These are phyloP conservation scores for Andrena dorsata DNA, from an alignment of 2,888 invertebrate species.

Conservation along the genomic window DNA sequence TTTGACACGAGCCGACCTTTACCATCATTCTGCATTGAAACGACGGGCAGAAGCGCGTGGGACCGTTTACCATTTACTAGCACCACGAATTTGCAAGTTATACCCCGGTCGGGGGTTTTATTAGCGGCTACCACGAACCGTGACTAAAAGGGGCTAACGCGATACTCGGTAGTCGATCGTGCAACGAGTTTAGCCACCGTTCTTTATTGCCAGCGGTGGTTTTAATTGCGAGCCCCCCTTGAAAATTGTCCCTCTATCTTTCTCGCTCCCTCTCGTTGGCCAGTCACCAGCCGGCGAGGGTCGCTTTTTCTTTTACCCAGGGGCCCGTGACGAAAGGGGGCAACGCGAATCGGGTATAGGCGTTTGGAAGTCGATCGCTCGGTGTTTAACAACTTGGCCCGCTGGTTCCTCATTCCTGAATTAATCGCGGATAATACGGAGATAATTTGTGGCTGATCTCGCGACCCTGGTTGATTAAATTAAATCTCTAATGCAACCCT, in stretches of 20 bases:
- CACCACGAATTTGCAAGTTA: slow-evolving; percentile 80
- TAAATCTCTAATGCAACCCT: slow-evolving; percentile 5
- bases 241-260: slow-evolving; percentile 60
- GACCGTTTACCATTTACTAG: slow-evolving; percentile 50
- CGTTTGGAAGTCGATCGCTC: slow-evolving; percentile 68
- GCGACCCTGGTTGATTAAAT: background rate
- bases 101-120: slow-evolving; percentile 69
- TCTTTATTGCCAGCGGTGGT: slow-evolving; percentile 70
- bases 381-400: slow-evolving; percentile 58
- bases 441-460: slow-evolving; percentile 35
- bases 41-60: slow-evolving; percentile 17
- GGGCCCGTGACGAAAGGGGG: slow-evolving; percentile 67
- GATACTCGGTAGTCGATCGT: slow-evolving; percentile 73
- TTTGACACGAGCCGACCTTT: background rate
- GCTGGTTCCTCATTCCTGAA: slow-evolving; percentile 59
- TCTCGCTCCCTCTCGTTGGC: background rate
- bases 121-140: slow-evolving; percentile 64
- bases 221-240: slow-evolving; percentile 69
- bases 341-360: slow-evolving; percentile 69
- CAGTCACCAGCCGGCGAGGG: background rate
- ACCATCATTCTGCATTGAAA: background rate
- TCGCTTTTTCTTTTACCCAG: slow-evolving; percentile 42
- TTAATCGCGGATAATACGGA: slow-evolving; percentile 63
- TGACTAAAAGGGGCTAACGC: slow-evolving; percentile 73
- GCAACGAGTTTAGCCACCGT: slow-evolving; percentile 70